Conservation (phyloP, 2,797 vertebrate genomes). For the Clarias pachynema region DNA sequence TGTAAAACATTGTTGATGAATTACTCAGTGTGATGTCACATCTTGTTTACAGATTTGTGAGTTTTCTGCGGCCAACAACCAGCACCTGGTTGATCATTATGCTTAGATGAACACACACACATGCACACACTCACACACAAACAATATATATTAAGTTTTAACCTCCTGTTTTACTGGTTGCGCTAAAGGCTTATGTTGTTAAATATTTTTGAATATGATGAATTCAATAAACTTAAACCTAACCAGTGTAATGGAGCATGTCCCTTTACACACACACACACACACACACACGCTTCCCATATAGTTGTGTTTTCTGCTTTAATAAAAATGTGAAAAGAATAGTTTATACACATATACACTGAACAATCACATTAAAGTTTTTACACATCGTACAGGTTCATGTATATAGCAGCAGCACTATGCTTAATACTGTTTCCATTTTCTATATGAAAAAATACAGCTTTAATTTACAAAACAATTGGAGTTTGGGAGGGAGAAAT, state of each 20-base stretch:
- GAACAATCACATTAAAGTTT: slow-evolving; percentile 79
- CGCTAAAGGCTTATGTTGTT: slow-evolving; percentile 34
- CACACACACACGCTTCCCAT: slow-evolving; percentile 35
- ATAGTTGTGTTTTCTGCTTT: slow-evolving; percentile 75
- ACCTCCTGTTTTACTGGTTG: slow-evolving; percentile 15
- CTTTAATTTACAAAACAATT: slow-evolving; percentile 85
- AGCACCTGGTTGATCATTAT: slow-evolving; percentile 70
- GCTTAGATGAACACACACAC: slow-evolving; percentile 34
- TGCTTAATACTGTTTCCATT: slow-evolving; percentile 80
- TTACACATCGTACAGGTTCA: slow-evolving; percentile 79
- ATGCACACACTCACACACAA: background rate
- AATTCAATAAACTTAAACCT: slow-evolving; percentile 61
- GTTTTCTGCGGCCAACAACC: slow-evolving; percentile 82
- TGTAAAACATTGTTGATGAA: background rate
- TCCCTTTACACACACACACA: slow-evolving; percentile 15
- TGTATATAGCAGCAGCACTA: slow-evolving; percentile 80
- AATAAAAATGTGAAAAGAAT: slow-evolving; percentile 80
- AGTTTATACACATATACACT: slow-evolving; percentile 83
- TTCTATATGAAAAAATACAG: slow-evolving; percentile 95
- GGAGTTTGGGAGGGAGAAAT: slow-evolving; percentile 62
- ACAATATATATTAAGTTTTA: background rate
- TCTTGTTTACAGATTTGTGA: slow-evolving; percentile 76
- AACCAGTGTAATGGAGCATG: no score
- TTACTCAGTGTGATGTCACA: background rate
- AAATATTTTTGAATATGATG: slow-evolving; percentile 35